These are phyloP conservation scores for Oligia strigilis DNA, from an alignment of 2,888 invertebrate genomes.

Conservation along the genomic window DNA sequence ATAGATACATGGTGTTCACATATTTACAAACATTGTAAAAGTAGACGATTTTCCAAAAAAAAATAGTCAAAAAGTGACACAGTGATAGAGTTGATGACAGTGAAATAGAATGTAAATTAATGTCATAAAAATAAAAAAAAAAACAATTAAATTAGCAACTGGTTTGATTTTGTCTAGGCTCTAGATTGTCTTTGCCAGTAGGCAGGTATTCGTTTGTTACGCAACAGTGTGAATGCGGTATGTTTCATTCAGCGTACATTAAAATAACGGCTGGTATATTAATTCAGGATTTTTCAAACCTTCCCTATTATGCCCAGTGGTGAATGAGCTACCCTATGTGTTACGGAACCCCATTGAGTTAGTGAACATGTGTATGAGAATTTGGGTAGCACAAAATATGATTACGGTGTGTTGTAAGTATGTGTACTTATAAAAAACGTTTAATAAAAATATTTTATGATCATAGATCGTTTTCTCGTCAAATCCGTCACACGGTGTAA, in stretches of 20 bases:
- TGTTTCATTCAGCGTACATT: slow-evolving; percentile 40
- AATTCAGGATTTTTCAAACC: slow-evolving; percentile 50
- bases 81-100: too few relatives aligned
- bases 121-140: too few relatives aligned
- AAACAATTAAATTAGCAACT: too few relatives aligned
- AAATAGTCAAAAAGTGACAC: too few relatives aligned
- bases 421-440: not conserved
- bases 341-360: slow-evolving; percentile 38
- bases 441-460: not conserved
- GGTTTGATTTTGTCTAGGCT: too few relatives aligned
- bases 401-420: not conserved
- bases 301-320: slow-evolving; percentile 29
- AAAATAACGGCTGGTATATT: slow-evolving; percentile 50
- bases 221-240: slow-evolving; percentile 47
- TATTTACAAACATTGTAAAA: too few relatives aligned
- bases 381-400: not conserved
- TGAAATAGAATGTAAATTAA: too few relatives aligned
- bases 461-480: too few relatives aligned
- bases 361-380: slow-evolving; percentile 4
- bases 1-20: too few relatives aligned
- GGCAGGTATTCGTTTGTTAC: not conserved
- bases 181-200: too few relatives aligned
- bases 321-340: slow-evolving; percentile 37
- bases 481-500: too few relatives aligned
- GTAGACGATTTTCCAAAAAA: too few relatives aligned